Percentiles rank a stretch among this genome's conserved stretches.
Conservation (phyloP, 2,797 vertebrate genomes). For the Semotilus atromaculatus region DNA sequence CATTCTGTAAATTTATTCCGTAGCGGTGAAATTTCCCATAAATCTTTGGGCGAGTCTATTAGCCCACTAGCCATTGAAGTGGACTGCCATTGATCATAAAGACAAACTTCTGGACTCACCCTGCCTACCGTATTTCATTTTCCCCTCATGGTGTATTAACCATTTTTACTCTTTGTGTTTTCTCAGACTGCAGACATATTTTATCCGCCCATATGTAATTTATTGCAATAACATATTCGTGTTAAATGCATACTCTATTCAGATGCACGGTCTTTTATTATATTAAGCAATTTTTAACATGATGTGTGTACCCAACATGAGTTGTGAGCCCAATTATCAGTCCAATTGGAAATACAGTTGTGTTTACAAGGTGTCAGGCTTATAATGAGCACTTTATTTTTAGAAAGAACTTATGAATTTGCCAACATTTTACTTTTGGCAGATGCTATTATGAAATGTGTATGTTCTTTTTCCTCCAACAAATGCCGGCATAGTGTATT, state of each 20-base stretch:
- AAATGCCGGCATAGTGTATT: not conserved
- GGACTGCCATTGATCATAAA: conserved; percentile 62
- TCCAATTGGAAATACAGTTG: not conserved
- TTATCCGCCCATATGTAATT: not conserved
- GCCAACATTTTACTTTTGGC: not conserved
- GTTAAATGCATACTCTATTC: not conserved
- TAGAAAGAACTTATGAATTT: not conserved
- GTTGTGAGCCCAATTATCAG: not conserved
- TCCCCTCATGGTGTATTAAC: not conserved
- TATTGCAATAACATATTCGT: not conserved
- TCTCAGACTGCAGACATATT: not conserved
- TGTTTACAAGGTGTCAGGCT: not conserved
- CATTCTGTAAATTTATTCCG: conserved; percentile 15
- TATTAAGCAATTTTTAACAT: not conserved
- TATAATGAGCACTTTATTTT: not conserved
- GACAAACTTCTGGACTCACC: conserved; percentile 39
- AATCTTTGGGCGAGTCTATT: conserved; percentile 61
- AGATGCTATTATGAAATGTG: not conserved
- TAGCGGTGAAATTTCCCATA: conserved; percentile 57
- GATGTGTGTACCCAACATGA: too few species aligned
- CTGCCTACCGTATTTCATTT: not conserved
- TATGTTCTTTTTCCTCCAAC: not conserved
- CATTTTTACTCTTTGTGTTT: not conserved
- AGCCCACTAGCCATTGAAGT: conserved; percentile 52
- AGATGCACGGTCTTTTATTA: not conserved